These are phyloP conservation scores for Polietes domitor DNA, from an alignment of 2,888 invertebrate species.

Conservation along the genomic window DNA sequence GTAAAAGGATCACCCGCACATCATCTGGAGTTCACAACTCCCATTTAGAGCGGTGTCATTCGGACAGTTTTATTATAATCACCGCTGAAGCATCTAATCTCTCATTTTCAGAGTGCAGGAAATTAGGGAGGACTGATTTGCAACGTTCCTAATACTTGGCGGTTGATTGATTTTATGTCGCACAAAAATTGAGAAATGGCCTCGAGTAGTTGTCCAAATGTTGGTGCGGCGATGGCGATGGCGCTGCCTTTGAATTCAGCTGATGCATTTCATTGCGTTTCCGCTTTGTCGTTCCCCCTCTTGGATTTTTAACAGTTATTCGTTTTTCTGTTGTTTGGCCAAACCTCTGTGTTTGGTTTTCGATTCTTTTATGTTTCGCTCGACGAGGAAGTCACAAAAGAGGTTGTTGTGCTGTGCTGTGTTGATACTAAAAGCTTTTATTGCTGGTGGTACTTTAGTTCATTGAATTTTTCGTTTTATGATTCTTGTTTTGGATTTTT, in stretches of 20 bases:
- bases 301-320: neutral
- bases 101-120: too few species aligned
- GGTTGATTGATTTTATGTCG: too few species aligned
- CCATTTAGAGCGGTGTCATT: too few species aligned
- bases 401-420: neutral
- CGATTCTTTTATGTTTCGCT: neutral
- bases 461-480: conserved; percentile 32
- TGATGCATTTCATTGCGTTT: conserved; percentile 28
- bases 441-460: conserved; percentile 20
- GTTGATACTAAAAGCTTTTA: conserved; percentile 33
- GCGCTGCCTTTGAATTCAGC: neutral
- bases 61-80: too few species aligned
- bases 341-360: neutral
- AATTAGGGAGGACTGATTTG: too few species aligned
- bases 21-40: too few species aligned
- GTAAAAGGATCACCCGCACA: too few species aligned
- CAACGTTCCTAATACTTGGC: too few species aligned
- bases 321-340: neutral
- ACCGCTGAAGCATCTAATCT: too few species aligned
- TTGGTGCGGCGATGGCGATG: neutral
- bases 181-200: too few species aligned
- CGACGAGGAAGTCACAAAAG: neutral
- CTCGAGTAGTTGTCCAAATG: too few species aligned
- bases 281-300: neutral
- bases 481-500: conserved; percentile 2